Conservation (phyloP, 2,888 invertebrate genomes). For the Platycnemis pennipes region DNA sequence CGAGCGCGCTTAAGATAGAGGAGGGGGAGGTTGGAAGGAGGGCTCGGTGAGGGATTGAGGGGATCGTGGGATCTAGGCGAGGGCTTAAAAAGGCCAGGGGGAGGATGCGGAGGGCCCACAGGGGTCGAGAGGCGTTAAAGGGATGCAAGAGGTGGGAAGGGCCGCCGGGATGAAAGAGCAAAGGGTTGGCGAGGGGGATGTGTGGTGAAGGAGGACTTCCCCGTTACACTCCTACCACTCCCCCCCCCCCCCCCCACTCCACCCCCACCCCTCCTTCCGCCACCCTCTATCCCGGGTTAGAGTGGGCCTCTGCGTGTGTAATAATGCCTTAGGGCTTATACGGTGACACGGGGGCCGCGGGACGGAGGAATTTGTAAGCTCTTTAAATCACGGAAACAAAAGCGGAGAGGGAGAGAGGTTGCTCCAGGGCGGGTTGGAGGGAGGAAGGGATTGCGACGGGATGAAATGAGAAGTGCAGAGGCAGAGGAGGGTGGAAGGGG, state of each 20-base stretch:
- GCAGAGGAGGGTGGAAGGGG: background rate
- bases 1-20: constrained; percentile 70
- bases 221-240: background rate
- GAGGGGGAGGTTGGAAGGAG: constrained; percentile 73
- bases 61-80: constrained; percentile 72
- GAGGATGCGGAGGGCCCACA: constrained; percentile 16
- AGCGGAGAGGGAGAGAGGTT: constrained; percentile 1
- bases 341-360: constrained; percentile 63
- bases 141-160: constrained; percentile 25
- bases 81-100: constrained; percentile 14
- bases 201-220: background rate
- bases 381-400: constrained; percentile 67
- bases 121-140: constrained; percentile 49
- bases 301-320: constrained; percentile 59
- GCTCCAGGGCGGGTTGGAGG: background rate
- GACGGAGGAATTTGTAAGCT: constrained; percentile 67
- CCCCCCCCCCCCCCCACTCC: background rate
- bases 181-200: constrained; percentile 53
- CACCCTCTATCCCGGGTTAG: constrained; percentile 45
- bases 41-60: constrained; percentile 73
- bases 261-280: background rate
- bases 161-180: constrained; percentile 64
- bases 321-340: constrained; percentile 64
- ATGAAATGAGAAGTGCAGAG: constrained; percentile 35
- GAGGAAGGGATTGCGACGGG: constrained; percentile 2